Percentiles rank a stretch among this genome's conserved stretches.
Evolutionary conservation across 1,140 invertebrate species (phyloP).

Genomic region (Vanessa atalanta): DNA sequence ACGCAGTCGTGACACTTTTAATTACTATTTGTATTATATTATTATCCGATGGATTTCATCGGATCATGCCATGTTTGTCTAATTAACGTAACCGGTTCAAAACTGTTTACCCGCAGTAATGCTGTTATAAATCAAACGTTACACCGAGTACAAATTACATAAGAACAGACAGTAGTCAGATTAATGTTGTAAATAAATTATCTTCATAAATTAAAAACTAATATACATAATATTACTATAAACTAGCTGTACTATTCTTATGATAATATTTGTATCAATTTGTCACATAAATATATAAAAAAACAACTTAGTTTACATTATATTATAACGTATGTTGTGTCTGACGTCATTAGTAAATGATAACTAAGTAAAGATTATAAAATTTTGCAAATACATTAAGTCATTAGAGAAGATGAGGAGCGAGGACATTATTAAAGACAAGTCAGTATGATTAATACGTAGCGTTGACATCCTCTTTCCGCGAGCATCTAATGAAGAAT

Average conservation of each 20-base stretch:
- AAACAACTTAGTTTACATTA: too few relatives aligned
- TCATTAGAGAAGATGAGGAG: constrained; percentile 50
- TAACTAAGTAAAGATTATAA: background rate
- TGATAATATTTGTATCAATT: too few relatives aligned
- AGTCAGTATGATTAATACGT: constrained; percentile 62
- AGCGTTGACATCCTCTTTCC: constrained; percentile 49
- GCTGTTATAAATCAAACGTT: constrained; percentile 22
- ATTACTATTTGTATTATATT: constrained; percentile 11
- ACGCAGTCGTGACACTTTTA: background rate
- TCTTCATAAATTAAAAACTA: background rate
- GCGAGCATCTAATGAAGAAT: constrained; percentile 60
- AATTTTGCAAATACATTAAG: constrained; percentile 7
- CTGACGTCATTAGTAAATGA: too few relatives aligned
- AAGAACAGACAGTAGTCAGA: background rate
- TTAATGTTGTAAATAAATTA: too few relatives aligned
- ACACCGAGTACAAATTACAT: constrained; percentile 17
- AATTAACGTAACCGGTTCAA: constrained; percentile 19
- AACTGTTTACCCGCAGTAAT: constrained; percentile 19
- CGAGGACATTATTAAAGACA: constrained; percentile 49
- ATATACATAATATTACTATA: too few relatives aligned
- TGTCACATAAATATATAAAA: too few relatives aligned
- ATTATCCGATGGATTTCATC: constrained; percentile 8
- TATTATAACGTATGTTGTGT: too few relatives aligned
- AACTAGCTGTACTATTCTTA: too few relatives aligned
- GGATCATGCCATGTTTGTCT: constrained; percentile 4